Base-by-base conservation (phyloP, 2,888 invertebrate species). In the Ectemnius cavifrons region DNA sequence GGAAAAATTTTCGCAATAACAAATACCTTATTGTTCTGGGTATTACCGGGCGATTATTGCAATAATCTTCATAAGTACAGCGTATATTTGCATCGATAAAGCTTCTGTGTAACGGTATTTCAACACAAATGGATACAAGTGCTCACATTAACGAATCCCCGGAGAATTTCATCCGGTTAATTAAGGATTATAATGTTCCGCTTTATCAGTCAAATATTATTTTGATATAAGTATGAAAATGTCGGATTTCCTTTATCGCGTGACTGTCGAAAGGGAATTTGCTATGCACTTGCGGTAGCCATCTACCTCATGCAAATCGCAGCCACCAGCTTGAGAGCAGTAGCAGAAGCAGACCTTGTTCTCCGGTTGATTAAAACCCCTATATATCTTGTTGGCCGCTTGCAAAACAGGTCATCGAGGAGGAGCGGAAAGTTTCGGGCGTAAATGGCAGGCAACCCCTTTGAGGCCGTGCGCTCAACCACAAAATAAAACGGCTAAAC, bases 401-500 rank as follows among this genome's bases (percentile, higher is more conserved):
- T 64, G 58, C 27, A 67, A 62, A 60, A 69, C 67, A 62, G 56
- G 71, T 77, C 78, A 67, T 73, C 70, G 66, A 64, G 66, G 60
- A 67, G 46, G 61, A 56, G 18, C 65, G 46, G 69, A 81, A 81
- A 77, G 70, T 81, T 77, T 70, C 18, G 61, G 47, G 66, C 65
- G 71, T 68, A 67, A 79, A 79, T 52, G 67, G 59, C 63, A 67
- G 67, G 59, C 63, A 67, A 62, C 46, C 71, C 70, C 56, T 79
- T 81, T 71, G 75, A 75, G 70, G 68, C 18, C 60, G 67, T 59
- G 75, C 81, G 79, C 77, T 81, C 77, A 73, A 62, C 81, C 81
- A 77, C 77, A 77, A 81, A 81, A 81, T 81, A 81, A 81, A 79
- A 73, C 71, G 37, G 67, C 70, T 77, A 81, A 81, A 77, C 77